These are phyloP conservation scores for Zaprionus gabonicus DNA, from an alignment of 1,140 invertebrate species.

Conservation along the genomic window DNA sequence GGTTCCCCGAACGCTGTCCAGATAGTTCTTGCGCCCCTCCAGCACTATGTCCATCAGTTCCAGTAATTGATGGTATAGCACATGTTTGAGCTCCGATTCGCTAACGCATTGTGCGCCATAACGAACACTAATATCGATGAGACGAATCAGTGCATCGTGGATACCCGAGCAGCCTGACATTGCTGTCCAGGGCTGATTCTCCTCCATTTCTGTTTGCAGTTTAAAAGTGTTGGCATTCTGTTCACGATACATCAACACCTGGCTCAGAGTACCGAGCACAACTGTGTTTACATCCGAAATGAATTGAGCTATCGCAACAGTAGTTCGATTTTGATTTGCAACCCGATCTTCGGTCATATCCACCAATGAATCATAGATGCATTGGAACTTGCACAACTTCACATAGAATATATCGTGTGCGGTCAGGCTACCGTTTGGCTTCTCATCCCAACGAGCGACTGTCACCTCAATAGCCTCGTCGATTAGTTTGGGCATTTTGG, in stretches of 20 bases:
- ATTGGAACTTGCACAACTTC: slow-evolving; percentile 87
- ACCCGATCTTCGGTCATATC: slow-evolving; percentile 86
- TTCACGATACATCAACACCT: slow-evolving; percentile 87
- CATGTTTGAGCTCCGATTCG: slow-evolving; percentile 85
- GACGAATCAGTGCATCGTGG: slow-evolving; percentile 85
- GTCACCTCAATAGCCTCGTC: slow-evolving; percentile 87
- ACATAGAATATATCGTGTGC: slow-evolving; percentile 90
- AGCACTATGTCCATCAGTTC: slow-evolving; percentile 91
- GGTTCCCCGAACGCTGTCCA: slow-evolving; percentile 88
- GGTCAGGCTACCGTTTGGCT: slow-evolving; percentile 86
- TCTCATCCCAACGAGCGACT: slow-evolving; percentile 85
- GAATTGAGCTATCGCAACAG: slow-evolving; percentile 85
- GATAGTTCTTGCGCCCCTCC: slow-evolving; percentile 89
- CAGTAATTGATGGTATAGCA: slow-evolving; percentile 89
- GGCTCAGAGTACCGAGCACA: slow-evolving; percentile 86
- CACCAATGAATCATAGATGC: slow-evolving; percentile 86
- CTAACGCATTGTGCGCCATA: slow-evolving; percentile 86
- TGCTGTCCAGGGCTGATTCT: slow-evolving; percentile 89
- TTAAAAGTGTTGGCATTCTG: slow-evolving; percentile 86
- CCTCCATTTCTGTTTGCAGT: slow-evolving; percentile 69
- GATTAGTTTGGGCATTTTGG: slow-evolving; percentile 65
- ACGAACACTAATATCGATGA: slow-evolving; percentile 85
- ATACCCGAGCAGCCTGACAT: slow-evolving; percentile 86
- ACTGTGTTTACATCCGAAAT: slow-evolving; percentile 87
- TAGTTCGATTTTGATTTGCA: slow-evolving; percentile 85